Base-by-base conservation (phyloP, 2,888 invertebrate genomes). In the Crossocerus cetratus region DNA sequence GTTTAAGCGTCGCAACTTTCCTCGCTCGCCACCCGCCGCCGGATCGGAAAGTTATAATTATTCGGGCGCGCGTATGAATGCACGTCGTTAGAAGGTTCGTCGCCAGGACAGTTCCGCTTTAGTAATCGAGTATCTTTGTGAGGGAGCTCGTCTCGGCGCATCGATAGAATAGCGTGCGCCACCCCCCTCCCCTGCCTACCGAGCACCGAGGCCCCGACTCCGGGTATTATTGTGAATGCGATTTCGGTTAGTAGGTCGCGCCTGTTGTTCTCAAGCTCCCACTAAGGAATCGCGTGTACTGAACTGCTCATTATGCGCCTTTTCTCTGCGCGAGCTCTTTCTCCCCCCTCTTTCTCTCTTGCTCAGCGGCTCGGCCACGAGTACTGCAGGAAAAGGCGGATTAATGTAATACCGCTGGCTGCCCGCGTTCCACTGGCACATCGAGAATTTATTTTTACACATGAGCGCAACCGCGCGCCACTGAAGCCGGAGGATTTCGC, bases 401-500 rank as follows among this genome's bases (percentile, higher is more conserved):
- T 73, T 73, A 32, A 32, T 11, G 32, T 32, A 32, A 65, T 62
- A 56, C 23, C 20, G 8, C 49, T 0, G 16, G n/a, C 49, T 55
- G n/a, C n/a, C 61, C 59, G 43, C 55, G 53, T 55, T 55, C 16
- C 58, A 64, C 56, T 43, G 21, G 11, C 4, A 11, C 49, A 49
- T 49, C 49, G 49, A 49, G 4, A 1, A 49, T 49, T 49, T 49
- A 49, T 49, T 49, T 49, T 49, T 49, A 49, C 16, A 49, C 49
- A 58, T 72, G 76, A 67, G 57, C n/a, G n/a, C 69, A 64, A 69
- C 55, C 67, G 49, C 45, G 49, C 45, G 55, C 59, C 65, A 61
- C 62, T 68, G 74, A 77, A 80, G 74, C 80, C 77, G 74, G 77
- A 77, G 77, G 77, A 70, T 74, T 78, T 77, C 67, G 71, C n/a